Evolutionary conservation across 2,113 vertebrate genomes (phyloP).

Genomic region (Octodon degus): DNA sequence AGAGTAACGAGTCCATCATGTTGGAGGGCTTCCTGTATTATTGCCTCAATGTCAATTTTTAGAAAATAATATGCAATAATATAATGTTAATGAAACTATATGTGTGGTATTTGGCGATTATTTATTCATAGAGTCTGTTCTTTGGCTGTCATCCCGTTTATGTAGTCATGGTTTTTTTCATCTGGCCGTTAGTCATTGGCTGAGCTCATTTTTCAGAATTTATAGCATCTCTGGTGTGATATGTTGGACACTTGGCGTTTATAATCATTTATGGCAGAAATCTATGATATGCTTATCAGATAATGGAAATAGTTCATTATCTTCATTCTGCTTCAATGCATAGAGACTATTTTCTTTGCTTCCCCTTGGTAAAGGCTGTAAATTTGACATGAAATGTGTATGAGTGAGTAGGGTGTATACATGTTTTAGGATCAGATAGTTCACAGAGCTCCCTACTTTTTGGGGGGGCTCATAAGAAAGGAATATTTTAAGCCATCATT

Average conservation of each 20-base stretch:
- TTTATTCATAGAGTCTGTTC: background rate
- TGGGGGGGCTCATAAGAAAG: background rate
- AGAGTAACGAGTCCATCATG: background rate
- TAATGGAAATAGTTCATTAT: background rate
- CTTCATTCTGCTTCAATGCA: slow-evolving; percentile 42
- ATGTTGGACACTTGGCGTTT: background rate
- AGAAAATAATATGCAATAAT: slow-evolving; percentile 7
- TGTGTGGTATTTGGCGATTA: background rate
- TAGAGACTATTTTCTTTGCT: background rate
- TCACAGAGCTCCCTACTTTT: background rate
- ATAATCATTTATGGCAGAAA: slow-evolving; percentile 25
- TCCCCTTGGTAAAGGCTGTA: background rate
- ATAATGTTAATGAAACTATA: background rate
- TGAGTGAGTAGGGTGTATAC: background rate
- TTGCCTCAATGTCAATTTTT: background rate
- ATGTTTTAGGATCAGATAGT: slow-evolving; percentile 6
- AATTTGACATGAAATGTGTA: background rate
- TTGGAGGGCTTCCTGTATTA: background rate
- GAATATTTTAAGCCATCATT: slow-evolving; percentile 8
- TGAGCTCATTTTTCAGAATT: slow-evolving; percentile 46
- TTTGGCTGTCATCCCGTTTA: slow-evolving; percentile 33
- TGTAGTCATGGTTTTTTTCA: slow-evolving; percentile 25
- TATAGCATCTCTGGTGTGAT: background rate
- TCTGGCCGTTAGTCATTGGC: background rate
- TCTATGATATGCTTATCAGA: slow-evolving; percentile 26